Percentiles rank a stretch among this genome's conserved stretches.
These are phyloP conservation scores for Sycophaga agraensis DNA, from an alignment of 1,140 invertebrate genomes.

Conservation along the genomic window DNA sequence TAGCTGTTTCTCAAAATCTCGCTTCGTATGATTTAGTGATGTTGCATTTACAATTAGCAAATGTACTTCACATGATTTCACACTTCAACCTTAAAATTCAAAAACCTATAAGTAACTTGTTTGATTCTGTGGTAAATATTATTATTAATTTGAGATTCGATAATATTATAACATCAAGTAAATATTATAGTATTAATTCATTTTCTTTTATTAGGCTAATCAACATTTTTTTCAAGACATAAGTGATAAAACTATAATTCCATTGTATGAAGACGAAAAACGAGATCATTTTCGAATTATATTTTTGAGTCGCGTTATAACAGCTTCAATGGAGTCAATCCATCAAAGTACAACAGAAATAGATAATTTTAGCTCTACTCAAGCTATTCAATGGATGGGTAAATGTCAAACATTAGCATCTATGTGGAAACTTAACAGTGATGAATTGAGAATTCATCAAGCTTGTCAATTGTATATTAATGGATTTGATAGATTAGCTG, in stretches of 20 bases:
- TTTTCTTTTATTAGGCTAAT: slow-evolving; percentile 51
- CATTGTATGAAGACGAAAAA: slow-evolving; percentile 55
- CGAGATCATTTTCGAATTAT: slow-evolving; percentile 60
- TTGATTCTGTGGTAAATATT: slow-evolving; percentile 67
- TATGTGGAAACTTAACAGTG: slow-evolving; percentile 78
- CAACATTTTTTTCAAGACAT: slow-evolving; percentile 60
- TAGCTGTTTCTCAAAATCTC: slow-evolving; percentile 74
- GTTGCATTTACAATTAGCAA: slow-evolving; percentile 76
- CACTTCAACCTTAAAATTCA: slow-evolving; percentile 74
- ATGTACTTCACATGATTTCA: slow-evolving; percentile 76
- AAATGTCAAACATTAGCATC: slow-evolving; percentile 71
- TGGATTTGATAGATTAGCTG: slow-evolving; percentile 75
- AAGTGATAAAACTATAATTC: slow-evolving; percentile 49
- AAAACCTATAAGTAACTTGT: slow-evolving; percentile 74
- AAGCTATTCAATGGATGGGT: slow-evolving; percentile 69
- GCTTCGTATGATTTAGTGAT: slow-evolving; percentile 76
- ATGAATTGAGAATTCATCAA: slow-evolving; percentile 75
- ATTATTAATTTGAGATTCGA: slow-evolving; percentile 34
- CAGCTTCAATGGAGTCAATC: slow-evolving; percentile 65
- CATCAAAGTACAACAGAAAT: slow-evolving; percentile 59
- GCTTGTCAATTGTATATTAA: slow-evolving; percentile 74
- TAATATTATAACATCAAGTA: slow-evolving; percentile 29
- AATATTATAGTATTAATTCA: neutral
- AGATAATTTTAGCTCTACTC: slow-evolving; percentile 58
- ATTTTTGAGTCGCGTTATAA: slow-evolving; percentile 68